phyloP scores from a whole-genome alignment of 2,113 vertebrate genomes.

The Alces alces region DNA sequence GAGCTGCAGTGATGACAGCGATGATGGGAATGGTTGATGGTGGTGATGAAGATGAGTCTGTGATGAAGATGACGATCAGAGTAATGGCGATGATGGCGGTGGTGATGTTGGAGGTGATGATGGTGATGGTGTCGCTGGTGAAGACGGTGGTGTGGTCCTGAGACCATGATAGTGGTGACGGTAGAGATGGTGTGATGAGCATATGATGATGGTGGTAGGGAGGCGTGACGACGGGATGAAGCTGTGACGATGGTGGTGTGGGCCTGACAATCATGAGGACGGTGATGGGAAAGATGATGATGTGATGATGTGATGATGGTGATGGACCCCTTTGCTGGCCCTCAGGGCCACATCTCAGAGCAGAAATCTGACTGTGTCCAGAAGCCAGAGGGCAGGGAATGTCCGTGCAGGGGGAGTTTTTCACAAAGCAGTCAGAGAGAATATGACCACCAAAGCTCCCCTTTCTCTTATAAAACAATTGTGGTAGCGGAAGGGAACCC shows the following conservation, averaged over 20 bases:
- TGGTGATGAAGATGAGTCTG: not conserved
- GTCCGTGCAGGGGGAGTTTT: not conserved
- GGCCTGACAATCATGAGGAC: rapidly evolving
- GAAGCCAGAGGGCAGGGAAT: not conserved
- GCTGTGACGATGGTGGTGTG: rapidly evolving
- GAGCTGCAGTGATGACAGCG: not conserved
- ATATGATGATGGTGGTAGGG: rapidly evolving
- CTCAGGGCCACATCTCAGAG: not conserved
- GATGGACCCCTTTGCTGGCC: not conserved
- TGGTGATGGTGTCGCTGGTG: not conserved
- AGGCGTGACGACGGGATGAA: too few species aligned
- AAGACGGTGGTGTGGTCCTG: not conserved
- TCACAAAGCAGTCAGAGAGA: not conserved
- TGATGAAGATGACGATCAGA: rapidly evolving
- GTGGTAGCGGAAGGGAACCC: not conserved
- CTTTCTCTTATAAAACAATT: not conserved
- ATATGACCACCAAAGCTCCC: not conserved
- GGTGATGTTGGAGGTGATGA: rapidly evolving
- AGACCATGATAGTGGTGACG: rapidly evolving
- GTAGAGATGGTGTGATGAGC: not conserved
- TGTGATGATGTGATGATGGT: rapidly evolving
- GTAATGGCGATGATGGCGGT: not conserved
- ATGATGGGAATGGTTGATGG: not conserved
- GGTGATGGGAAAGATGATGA: rapidly evolving
- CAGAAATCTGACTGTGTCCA: not conserved